These are phyloP conservation scores for Cheilinus undulatus DNA, from an alignment of 2,113 vertebrate genomes.

Conservation along the genomic window DNA sequence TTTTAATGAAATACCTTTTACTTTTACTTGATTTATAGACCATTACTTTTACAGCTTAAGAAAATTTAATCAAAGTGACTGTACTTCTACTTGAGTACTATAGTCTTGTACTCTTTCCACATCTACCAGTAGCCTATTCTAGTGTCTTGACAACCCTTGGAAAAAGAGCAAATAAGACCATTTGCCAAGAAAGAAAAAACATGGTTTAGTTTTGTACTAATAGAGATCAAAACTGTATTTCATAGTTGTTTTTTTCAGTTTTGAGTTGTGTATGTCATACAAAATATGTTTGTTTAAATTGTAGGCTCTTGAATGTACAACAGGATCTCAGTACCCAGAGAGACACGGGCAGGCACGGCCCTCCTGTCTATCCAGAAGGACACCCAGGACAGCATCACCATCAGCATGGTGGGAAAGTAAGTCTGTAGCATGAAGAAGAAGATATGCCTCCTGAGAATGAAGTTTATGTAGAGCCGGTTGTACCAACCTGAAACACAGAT, in stretches of 20 bases:
- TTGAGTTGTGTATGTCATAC: not conserved
- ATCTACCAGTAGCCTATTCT: too few species aligned
- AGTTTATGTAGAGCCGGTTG: slow-evolving; percentile 94
- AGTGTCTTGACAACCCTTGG: too few species aligned
- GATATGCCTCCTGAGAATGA: slow-evolving; percentile 91
- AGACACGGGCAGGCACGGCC: slow-evolving; percentile 92
- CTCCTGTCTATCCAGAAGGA: slow-evolving; percentile 95
- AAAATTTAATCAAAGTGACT: too few species aligned
- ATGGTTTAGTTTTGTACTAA: too few species aligned
- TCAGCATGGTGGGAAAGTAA: slow-evolving; percentile 94
- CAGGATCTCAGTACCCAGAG: slow-evolving; percentile 80
- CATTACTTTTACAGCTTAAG: too few species aligned
- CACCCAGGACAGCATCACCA: slow-evolving; percentile 95
- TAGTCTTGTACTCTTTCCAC: too few species aligned
- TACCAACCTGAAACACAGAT: slow-evolving; percentile 88
- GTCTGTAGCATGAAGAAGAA: slow-evolving; percentile 97
- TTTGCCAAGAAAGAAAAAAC: too few species aligned
- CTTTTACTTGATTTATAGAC: too few species aligned
- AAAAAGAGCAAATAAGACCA: too few species aligned
- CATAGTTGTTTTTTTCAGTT: too few species aligned
- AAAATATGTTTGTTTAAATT: not conserved
- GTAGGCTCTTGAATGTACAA: not conserved
- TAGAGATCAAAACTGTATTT: not conserved
- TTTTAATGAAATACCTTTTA: too few species aligned
- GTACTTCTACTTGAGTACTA: too few species aligned